phyloP scores from a whole-genome alignment of 2,113 vertebrate species.

The Muscicapa adusta region DNA sequence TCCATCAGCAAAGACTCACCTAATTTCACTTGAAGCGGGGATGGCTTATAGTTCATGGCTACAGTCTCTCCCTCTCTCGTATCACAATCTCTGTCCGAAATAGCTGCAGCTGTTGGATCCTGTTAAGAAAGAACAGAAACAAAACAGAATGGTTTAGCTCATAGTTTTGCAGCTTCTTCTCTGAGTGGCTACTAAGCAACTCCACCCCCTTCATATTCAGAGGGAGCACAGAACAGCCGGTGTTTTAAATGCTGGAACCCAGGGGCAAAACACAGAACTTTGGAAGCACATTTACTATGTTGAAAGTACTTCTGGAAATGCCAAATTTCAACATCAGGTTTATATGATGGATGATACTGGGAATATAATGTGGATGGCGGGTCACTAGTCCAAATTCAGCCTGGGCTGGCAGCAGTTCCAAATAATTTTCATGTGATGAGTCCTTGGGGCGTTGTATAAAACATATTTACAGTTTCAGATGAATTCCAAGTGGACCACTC shows the following conservation, averaged over 20 bases:
- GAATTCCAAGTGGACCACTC: neutral
- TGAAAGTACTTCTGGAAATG: neutral
- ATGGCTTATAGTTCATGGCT: conserved; percentile 95
- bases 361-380: neutral
- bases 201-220: neutral
- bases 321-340: neutral
- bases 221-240: neutral
- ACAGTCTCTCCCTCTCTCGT: conserved; percentile 88
- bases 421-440: neutral
- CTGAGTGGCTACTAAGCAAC: fast-evolving
- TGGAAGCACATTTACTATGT: neutral
- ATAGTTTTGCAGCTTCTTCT: neutral
- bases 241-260: neutral
- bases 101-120: conserved; percentile 87
- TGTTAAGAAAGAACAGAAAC: conserved; percentile 62
- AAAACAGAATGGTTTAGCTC: neutral
- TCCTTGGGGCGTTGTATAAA: neutral
- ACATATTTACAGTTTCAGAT: neutral
- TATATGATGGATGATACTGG: neutral
- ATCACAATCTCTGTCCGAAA: conserved; percentile 84
- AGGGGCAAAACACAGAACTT: neutral
- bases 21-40: conserved; percentile 93
- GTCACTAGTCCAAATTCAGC: neutral
- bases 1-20: conserved; percentile 75
- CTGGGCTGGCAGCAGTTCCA: neutral